Base-by-base conservation (phyloP, 2,113 vertebrate species). In the Hassar affinis region DNA sequence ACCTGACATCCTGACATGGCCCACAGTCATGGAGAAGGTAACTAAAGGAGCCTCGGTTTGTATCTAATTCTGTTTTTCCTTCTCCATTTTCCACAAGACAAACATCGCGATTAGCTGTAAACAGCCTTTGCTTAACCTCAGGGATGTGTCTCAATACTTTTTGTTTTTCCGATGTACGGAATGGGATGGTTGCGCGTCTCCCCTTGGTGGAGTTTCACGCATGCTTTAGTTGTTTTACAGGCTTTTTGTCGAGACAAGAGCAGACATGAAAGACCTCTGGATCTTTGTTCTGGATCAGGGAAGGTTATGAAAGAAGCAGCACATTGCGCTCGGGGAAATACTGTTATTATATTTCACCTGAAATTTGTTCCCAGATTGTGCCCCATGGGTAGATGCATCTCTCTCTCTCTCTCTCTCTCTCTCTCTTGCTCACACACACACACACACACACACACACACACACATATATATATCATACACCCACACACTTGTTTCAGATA, bases 141-240 rank as follows among this genome's bases (percentile, higher is more conserved):
- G 89, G 91, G 92, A 93, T 90, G 90, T 91, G 56, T 92, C 80
- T 89, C 83, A 78, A 17, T 52, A 61, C 42, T 77, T 52, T 76
- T 91, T 91, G 83, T 87, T 88, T 42, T 42, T 75, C 25, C 87
- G 86, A 88, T 85, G 89, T 92, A 86, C 62, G 81, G 87, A 90
- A 90, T 85, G 86, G 90, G 91, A 87, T 90, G 91, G 91, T 92
- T 93, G 90, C 89, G 85, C 78, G 33, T 90, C 89, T 91, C 92
- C 91, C 90, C 6, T 66, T 90, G 91, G 91, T 90, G 89, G 83
- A 89, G 90, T 92, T 93, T 92, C 90, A 90, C 91, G 91, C 91
- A 90, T 91, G 90, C 92, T 93, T 91, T 91, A 91, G 91, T 92
- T 92, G 90, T 92, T 91, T 93, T 92, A 92, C 88, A 88, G 90